Evolutionary conservation across 2,797 vertebrate genomes (phyloP).

Genomic region (Pantherophis vulpinus): DNA sequence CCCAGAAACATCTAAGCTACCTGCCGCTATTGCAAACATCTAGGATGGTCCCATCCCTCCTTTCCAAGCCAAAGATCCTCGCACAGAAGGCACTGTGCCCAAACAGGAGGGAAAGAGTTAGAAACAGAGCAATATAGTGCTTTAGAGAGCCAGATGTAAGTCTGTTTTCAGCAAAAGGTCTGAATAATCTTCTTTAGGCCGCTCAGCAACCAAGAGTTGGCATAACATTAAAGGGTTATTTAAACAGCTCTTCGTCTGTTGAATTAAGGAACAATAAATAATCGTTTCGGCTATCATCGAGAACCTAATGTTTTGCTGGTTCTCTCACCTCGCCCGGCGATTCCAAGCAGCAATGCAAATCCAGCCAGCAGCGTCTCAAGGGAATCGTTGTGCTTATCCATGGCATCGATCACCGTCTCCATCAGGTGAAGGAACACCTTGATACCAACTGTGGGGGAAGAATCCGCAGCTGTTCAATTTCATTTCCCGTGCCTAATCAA

Average conservation of each 20-base stretch:
- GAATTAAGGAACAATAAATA: background rate
- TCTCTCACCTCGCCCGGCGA: slow-evolving; percentile 59
- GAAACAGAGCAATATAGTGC: background rate
- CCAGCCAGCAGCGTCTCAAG: slow-evolving; percentile 55
- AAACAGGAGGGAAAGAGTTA: no score
- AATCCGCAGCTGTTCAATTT: background rate
- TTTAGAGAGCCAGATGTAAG: no score
- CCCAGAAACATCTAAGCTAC: background rate
- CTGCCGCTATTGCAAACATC: no score
- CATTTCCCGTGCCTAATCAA: background rate
- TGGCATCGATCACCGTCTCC: slow-evolving; percentile 28
- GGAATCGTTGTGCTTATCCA: slow-evolving; percentile 59
- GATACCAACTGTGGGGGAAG: slow-evolving; percentile 32
- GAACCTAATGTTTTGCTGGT: background rate
- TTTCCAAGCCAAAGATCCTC: background rate
- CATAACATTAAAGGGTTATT: background rate
- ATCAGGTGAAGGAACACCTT: background rate
- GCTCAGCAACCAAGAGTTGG: background rate
- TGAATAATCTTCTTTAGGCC: background rate
- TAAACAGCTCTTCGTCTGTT: background rate
- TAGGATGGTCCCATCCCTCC: background rate
- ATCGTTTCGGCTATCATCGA: background rate
- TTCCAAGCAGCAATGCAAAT: slow-evolving; percentile 62
- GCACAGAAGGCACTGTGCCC: no score
- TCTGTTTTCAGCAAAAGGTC: no score